A percentile compares a stretch with the other conserved stretches of the same genome.
Conservation (phyloP, 2,113 vertebrate genomes). For the Egretta garzetta region DNA sequence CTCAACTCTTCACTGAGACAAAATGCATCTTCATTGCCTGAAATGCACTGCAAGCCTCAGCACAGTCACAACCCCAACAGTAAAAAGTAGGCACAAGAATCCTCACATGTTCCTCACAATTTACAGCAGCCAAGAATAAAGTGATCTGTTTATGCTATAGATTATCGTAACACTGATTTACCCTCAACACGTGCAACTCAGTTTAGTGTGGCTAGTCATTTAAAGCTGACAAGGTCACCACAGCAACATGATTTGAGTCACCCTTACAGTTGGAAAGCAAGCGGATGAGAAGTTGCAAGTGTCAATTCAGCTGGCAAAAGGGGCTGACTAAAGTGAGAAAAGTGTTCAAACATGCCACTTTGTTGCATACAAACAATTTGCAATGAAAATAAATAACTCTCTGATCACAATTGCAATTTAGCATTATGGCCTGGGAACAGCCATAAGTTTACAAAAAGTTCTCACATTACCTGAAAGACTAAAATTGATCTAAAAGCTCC, state of each 20-base stretch:
- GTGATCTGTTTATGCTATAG: not conserved
- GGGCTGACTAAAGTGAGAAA: not conserved
- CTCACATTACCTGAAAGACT: not conserved
- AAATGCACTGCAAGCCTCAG: not conserved
- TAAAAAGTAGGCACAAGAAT: not conserved
- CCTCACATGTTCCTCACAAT: not conserved
- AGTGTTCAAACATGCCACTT: not conserved
- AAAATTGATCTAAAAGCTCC: not conserved
- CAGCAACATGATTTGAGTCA: slow-evolving; percentile 40
- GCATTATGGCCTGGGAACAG: not conserved
- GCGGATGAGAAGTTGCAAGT: not conserved
- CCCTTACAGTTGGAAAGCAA: slow-evolving; percentile 35
- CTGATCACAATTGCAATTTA: not conserved
- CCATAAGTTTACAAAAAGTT: not conserved
- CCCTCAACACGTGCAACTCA: not conserved
- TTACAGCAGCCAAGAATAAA: not conserved
- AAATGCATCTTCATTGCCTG: not conserved
- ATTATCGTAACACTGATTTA: not conserved
- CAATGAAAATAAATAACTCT: not conserved
- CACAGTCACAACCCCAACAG: not conserved
- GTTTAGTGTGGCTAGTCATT: not conserved
- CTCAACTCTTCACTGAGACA: not conserved
- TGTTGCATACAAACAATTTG: not conserved
- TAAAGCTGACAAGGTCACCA: slow-evolving; percentile 44
- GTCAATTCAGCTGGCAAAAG: not conserved